Evolutionary conservation across 2,888 invertebrate species (phyloP).

Genomic region (Thera britannica): DNA sequence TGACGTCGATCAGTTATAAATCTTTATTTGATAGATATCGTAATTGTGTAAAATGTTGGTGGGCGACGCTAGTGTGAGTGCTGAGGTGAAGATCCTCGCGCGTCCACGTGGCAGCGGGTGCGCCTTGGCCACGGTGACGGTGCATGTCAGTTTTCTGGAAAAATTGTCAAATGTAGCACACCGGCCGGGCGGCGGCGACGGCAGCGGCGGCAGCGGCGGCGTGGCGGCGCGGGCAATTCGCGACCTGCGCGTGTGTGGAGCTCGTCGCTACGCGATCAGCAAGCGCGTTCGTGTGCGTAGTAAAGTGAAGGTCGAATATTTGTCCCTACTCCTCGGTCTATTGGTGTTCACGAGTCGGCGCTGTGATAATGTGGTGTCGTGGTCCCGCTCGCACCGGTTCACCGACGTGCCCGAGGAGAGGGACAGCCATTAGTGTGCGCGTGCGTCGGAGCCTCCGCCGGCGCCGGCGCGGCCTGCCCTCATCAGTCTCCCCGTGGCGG

Average conservation of each 20-base stretch:
- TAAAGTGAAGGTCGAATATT: slow-evolving; percentile 85
- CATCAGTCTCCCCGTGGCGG: slow-evolving; percentile 84
- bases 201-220: slow-evolving; percentile 48
- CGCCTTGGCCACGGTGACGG: slow-evolving; percentile 69
- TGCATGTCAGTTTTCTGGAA: slow-evolving; percentile 83
- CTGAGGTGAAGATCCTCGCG: slow-evolving; percentile 47
- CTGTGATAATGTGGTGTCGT: slow-evolving; percentile 77
- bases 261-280: slow-evolving; percentile 65
- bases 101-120: slow-evolving; percentile 67
- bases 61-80: slow-evolving; percentile 37
- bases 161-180: slow-evolving; percentile 83
- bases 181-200: slow-evolving; percentile 57
- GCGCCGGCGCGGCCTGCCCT: slow-evolving; percentile 81
- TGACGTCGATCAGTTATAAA: slow-evolving; percentile 43
- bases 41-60: slow-evolving; percentile 40
- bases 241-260: slow-evolving; percentile 68
- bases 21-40: slow-evolving; percentile 44
- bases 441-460: slow-evolving; percentile 80
- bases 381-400: slow-evolving; percentile 71
- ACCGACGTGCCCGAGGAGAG: slow-evolving; percentile 55
- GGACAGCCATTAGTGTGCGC: slow-evolving; percentile 74
- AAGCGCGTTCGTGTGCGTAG: slow-evolving; percentile 73
- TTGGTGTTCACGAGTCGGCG: slow-evolving; percentile 83
- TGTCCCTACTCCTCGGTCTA: slow-evolving; percentile 83
- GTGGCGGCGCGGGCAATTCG: slow-evolving; percentile 66